Percentiles rank a stretch among this genome's conserved stretches.
Evolutionary conservation across 2,888 invertebrate species (phyloP).

Genomic region (Trisateles emortualis): DNA sequence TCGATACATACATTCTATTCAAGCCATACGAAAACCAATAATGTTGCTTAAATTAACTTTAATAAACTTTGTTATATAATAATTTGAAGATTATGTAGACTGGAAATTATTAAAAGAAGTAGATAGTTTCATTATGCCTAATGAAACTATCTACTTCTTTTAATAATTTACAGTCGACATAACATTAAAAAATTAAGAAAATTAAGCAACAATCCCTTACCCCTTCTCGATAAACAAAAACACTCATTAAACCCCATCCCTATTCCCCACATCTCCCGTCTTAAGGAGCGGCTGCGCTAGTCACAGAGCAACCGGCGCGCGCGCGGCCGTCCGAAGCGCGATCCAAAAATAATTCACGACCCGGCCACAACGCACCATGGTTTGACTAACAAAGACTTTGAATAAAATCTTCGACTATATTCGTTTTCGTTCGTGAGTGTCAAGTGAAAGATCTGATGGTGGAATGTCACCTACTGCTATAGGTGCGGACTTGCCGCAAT

Average conservation of each 20-base stretch:
- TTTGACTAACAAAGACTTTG: slow-evolving; percentile 57
- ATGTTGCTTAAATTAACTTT: no score
- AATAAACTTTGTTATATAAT: no score
- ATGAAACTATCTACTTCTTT: no score
- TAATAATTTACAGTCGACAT: no score
- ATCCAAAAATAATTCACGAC: slow-evolving; percentile 76
- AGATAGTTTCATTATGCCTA: no score
- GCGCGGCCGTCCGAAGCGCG: slow-evolving; percentile 72
- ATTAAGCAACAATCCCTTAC: no score
- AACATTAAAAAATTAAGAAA: no score
- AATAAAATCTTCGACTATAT: slow-evolving; percentile 1
- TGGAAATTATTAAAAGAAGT: no score
- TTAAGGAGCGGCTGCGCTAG: slow-evolving; percentile 79
- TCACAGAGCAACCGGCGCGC: slow-evolving; percentile 75
- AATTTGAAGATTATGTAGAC: no score
- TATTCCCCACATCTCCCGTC: slow-evolving; percentile 75
- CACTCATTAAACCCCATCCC: slow-evolving; percentile 49
- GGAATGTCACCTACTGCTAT: slow-evolving; percentile 81
- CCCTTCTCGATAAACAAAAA: slow-evolving; percentile 27
- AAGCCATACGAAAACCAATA: no score
- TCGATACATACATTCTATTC: no score
- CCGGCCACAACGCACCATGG: slow-evolving; percentile 66
- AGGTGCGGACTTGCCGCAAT: slow-evolving; percentile 77
- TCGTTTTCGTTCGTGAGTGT: slow-evolving; percentile 13
- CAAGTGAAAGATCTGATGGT: slow-evolving; percentile 57